Evolutionary conservation across 2,888 invertebrate species (phyloP).

Genomic region (Metallyticus violacea): DNA sequence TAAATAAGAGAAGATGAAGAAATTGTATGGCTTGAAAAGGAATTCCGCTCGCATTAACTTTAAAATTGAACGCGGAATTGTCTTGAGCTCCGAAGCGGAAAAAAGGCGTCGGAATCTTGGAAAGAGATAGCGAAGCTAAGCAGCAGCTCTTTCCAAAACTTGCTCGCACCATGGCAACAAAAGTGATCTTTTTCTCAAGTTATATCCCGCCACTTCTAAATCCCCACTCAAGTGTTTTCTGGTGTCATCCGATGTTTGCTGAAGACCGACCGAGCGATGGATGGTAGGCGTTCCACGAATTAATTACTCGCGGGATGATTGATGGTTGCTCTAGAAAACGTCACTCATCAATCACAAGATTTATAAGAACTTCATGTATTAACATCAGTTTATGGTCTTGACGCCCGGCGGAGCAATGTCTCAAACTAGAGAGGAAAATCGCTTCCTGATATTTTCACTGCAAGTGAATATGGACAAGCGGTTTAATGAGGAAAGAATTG

Average conservation of each 20-base stretch:
- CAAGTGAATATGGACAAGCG: no score
- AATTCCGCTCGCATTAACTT: neutral
- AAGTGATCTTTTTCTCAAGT: neutral
- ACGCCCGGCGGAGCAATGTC: neutral
- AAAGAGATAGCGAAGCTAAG: neutral
- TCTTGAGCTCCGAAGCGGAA: neutral
- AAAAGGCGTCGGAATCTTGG: neutral
- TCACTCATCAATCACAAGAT: neutral
- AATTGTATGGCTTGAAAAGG: neutral
- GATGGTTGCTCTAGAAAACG: neutral
- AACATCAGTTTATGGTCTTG: neutral
- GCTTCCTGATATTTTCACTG: no score
- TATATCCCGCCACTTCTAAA: neutral
- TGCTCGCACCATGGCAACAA: neutral
- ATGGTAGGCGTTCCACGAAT: no score
- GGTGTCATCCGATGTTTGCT: neutral
- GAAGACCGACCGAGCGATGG: neutral
- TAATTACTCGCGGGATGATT: neutral
- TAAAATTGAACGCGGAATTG: neutral
- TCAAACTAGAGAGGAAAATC: neutral
- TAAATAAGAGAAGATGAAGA: neutral
- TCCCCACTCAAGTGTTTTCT: no score
- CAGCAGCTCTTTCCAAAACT: neutral
- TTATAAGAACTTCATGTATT: neutral
- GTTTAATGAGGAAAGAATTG: no score